Conservation (phyloP, 2,888 invertebrate species). For the Candidula unifasciata region DNA sequence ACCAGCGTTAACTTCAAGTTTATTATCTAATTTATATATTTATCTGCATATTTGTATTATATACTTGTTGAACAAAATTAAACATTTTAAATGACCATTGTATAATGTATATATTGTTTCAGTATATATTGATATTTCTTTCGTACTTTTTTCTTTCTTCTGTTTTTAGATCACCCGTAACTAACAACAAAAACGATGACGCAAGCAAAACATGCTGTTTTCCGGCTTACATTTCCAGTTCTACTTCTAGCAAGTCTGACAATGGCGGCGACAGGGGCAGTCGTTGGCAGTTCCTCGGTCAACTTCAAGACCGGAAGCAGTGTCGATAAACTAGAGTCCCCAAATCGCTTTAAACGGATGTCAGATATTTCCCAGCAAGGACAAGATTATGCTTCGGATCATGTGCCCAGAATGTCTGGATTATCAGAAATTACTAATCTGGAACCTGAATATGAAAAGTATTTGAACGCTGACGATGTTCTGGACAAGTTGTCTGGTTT, state of each 20-base stretch:
- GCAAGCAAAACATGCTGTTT: not conserved
- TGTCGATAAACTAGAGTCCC: too few relatives aligned
- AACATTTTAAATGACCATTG: too few relatives aligned
- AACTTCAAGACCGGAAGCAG: not conserved
- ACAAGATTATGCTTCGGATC: not conserved
- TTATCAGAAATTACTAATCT: not conserved
- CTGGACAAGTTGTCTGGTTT: constrained; percentile 41
- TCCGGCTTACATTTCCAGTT: not conserved
- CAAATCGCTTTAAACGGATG: too few relatives aligned
- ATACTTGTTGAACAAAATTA: too few relatives aligned
- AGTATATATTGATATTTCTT: not conserved
- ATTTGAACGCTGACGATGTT: constrained; percentile 16
- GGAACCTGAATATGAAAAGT: not conserved
- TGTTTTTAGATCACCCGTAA: constrained; percentile 17
- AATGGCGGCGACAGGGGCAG: not conserved
- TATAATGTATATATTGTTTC: not conserved
- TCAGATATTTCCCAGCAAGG: too few relatives aligned
- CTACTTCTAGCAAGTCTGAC: not conserved
- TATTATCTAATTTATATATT: too few relatives aligned
- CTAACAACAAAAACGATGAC: not conserved
- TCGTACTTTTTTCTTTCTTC: not conserved
- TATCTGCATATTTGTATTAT: too few relatives aligned
- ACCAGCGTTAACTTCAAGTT: too few relatives aligned
- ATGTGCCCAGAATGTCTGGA: not conserved
- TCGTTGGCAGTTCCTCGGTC: not conserved